phyloP scores from a whole-genome alignment of 1,140 invertebrate genomes.

The Tribolium madens region DNA sequence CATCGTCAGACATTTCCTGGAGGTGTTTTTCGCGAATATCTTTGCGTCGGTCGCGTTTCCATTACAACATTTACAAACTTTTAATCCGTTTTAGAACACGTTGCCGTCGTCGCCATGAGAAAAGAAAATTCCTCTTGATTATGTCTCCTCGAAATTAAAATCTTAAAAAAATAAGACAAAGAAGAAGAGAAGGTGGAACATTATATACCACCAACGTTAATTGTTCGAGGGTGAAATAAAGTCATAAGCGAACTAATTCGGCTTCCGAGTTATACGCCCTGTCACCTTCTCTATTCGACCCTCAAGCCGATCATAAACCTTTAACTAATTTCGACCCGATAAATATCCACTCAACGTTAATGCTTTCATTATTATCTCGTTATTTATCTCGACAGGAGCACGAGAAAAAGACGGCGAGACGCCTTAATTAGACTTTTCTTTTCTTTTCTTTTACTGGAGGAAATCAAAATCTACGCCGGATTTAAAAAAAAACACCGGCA shows the following conservation, averaged over 20 bases:
- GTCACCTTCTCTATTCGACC: constrained; percentile 1
- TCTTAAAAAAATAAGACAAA: neutral
- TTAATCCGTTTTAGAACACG: constrained; percentile 10
- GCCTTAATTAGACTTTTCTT: constrained; percentile 12
- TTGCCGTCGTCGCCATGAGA: neutral
- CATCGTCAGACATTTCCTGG: neutral
- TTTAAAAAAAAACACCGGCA: neutral
- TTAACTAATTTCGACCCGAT: constrained; percentile 6
- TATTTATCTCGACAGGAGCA: neutral
- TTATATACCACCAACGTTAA: constrained; percentile 22
- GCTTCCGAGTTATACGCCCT: neutral
- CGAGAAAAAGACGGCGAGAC: neutral
- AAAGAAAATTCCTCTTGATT: constrained; percentile 2
- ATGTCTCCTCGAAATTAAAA: constrained; percentile 1
- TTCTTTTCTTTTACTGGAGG: constrained; percentile 4
- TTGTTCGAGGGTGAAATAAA: constrained; percentile 12
- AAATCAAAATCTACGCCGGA: neutral
- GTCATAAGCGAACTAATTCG: constrained; percentile 9
- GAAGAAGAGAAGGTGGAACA: neutral
- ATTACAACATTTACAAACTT: constrained; percentile 18
- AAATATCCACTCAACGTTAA: constrained; percentile 27
- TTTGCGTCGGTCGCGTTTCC: neutral
- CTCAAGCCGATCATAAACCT: constrained; percentile 19
- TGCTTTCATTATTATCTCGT: constrained; percentile 25
- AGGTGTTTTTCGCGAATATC: neutral